A percentile compares a stretch with the other conserved stretches of the same genome.
phyloP scores from a whole-genome alignment of 2,113 vertebrate genomes.

The Corvus hawaiiensis region DNA sequence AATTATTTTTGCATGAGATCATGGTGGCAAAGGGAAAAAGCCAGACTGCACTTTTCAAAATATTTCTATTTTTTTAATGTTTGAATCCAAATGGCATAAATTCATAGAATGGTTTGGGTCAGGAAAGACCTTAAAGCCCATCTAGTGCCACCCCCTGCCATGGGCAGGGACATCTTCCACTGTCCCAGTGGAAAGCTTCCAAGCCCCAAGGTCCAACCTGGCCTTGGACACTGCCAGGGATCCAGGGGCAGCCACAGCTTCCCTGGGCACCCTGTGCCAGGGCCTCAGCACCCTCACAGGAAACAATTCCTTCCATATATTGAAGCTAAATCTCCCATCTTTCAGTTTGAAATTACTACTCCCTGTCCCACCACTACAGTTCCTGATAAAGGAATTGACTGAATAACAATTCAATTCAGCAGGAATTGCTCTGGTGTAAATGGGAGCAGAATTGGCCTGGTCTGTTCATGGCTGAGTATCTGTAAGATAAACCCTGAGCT shows the following conservation, averaged over 20 bases:
- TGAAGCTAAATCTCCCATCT: background rate
- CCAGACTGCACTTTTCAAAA: background rate
- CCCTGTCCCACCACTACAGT: background rate
- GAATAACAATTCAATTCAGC: background rate
- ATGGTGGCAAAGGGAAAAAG: background rate
- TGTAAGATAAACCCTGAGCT: background rate
- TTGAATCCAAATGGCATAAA: background rate
- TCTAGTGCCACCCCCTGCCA: background rate
- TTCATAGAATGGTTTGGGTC: background rate
- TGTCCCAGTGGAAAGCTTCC: background rate
- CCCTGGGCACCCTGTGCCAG: background rate
- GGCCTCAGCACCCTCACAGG: background rate
- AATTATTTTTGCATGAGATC: background rate
- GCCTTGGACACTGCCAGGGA: background rate
- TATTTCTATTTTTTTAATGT: background rate
- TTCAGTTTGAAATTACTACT: background rate
- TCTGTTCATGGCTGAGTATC: background rate
- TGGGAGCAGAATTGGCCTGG: background rate
- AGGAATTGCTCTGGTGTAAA: background rate
- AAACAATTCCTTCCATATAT: background rate
- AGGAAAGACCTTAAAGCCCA: background rate
- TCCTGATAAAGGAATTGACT: background rate
- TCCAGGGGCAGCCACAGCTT: background rate
- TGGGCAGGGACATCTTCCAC: background rate
- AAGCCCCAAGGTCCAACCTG: accelerated